These are phyloP conservation scores for Lagocephalus sceleratus DNA, from an alignment of 2,797 vertebrate species.

Conservation along the genomic window DNA sequence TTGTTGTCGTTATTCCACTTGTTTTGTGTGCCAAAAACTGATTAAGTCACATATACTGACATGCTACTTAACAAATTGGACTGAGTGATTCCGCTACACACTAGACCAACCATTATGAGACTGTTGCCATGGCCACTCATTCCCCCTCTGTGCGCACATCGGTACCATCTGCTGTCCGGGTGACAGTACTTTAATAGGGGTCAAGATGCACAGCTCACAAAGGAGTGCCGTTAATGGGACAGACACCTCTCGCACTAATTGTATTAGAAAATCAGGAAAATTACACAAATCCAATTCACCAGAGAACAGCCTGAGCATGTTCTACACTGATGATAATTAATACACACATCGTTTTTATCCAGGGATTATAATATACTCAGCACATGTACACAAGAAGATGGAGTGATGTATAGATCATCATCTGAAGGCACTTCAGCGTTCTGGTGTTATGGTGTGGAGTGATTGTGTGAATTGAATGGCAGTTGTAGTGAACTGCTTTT, in stretches of 20 bases:
- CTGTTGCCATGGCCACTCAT: conserved; percentile 77
- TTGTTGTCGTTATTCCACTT: conserved; percentile 67
- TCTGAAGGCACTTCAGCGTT: too few species aligned
- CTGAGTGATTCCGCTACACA: conserved; percentile 76
- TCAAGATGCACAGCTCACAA: conserved; percentile 72
- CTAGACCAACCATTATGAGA: conserved; percentile 68
- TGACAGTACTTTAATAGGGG: conserved; percentile 77
- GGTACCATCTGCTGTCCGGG: conserved; percentile 75
- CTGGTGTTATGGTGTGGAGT: too few species aligned
- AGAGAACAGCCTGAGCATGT: conserved; percentile 11
- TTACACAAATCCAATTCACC: conserved; percentile 52
- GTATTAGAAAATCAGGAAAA: conserved; percentile 70
- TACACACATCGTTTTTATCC: conserved; percentile 6
- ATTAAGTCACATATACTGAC: conserved; percentile 76
- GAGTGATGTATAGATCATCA: conserved; percentile 18
- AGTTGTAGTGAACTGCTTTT: too few species aligned
- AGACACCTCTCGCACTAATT: conserved; percentile 59
- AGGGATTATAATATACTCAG: not conserved
- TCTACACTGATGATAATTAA: conserved; percentile 23
- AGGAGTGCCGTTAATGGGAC: conserved; percentile 67
- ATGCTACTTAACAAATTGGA: conserved; percentile 84
- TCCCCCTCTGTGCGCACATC: conserved; percentile 34
- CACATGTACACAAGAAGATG: not conserved
- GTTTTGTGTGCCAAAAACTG: conserved; percentile 71
- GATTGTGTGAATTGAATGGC: too few species aligned